phyloP scores from a whole-genome alignment of 2,113 vertebrate genomes.

The Leptosomus discolor region DNA sequence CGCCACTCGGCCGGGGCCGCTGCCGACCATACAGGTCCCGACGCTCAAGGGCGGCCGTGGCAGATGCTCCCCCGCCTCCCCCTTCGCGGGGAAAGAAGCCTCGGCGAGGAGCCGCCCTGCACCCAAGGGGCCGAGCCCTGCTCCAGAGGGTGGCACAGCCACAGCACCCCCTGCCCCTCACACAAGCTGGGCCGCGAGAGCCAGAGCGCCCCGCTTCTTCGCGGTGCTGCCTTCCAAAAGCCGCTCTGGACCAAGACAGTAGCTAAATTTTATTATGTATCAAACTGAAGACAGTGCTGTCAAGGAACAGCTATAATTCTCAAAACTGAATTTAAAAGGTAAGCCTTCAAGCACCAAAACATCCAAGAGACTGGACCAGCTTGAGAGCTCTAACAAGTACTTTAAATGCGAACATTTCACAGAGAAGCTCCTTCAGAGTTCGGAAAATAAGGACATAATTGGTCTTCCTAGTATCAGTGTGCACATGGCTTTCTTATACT shows the following conservation, averaged over 20 bases:
- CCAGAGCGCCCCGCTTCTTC: rapidly evolving
- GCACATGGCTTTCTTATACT: not conserved
- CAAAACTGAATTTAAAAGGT: not conserved
- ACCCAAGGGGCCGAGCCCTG: no score
- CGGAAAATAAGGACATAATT: not conserved
- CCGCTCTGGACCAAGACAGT: rapidly evolving
- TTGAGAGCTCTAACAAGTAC: not conserved
- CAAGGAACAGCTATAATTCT: not conserved
- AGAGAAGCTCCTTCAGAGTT: not conserved
- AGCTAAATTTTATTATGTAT: not conserved
- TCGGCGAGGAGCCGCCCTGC: no score
- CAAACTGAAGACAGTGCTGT: not conserved
- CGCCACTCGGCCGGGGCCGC: constrained; percentile 72
- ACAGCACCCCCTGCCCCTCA: not conserved
- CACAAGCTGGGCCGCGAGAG: rapidly evolving
- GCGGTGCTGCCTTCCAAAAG: not conserved
- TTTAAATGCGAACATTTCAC: not conserved
- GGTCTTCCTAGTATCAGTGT: not conserved
- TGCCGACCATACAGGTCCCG: no score
- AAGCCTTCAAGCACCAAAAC: not conserved
- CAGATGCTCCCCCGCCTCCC: no score
- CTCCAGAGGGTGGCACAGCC: no score
- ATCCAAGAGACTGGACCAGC: not conserved
- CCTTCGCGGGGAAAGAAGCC: no score
- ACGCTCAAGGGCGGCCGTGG: no score